A percentile compares a stretch with the other conserved stretches of the same genome.
These are phyloP conservation scores for Nibea coibor DNA, from an alignment of 2,113 vertebrate species.

Conservation along the genomic window DNA sequence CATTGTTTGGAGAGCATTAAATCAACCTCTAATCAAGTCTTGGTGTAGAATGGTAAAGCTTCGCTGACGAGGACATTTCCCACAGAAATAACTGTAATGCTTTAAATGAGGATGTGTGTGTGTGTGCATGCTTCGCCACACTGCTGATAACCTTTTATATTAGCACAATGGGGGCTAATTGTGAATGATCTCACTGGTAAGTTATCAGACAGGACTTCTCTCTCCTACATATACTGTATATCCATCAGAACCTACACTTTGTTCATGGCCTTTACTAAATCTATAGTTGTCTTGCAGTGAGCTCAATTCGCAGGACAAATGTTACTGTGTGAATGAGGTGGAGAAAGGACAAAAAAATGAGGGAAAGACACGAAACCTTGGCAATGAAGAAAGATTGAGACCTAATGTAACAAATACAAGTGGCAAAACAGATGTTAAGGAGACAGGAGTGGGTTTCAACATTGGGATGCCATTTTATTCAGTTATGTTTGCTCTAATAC, in stretches of 20 bases:
- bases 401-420: background rate
- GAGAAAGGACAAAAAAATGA: background rate
- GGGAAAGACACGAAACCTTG: background rate
- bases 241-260: slow-evolving; percentile 34
- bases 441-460: background rate
- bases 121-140: background rate
- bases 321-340: background rate
- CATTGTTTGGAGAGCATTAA: slow-evolving; percentile 76
- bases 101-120: slow-evolving; percentile 51
- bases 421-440: background rate
- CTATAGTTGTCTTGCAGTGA: slow-evolving; percentile 11
- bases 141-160: slow-evolving; percentile 65
- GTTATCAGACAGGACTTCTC: slow-evolving; percentile 39
- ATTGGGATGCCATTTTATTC: background rate
- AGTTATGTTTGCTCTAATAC: slow-evolving; percentile 9
- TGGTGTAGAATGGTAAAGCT: slow-evolving; percentile 39
- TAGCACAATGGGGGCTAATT: slow-evolving; percentile 64
- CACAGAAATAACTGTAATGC: slow-evolving; percentile 72
- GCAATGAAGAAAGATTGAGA: background rate
- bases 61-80: slow-evolving; percentile 44
- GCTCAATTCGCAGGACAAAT: slow-evolving; percentile 25
- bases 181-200: slow-evolving; percentile 57
- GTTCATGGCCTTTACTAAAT: slow-evolving; percentile 13
- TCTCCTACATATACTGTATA: slow-evolving; percentile 13
- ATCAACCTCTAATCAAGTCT: slow-evolving; percentile 78